A percentile compares a stretch with the other conserved stretches of the same genome.
These are phyloP conservation scores for Typhlichthys eigenmanni DNA, from an alignment of 2,797 vertebrate species.

Conservation along the genomic window DNA sequence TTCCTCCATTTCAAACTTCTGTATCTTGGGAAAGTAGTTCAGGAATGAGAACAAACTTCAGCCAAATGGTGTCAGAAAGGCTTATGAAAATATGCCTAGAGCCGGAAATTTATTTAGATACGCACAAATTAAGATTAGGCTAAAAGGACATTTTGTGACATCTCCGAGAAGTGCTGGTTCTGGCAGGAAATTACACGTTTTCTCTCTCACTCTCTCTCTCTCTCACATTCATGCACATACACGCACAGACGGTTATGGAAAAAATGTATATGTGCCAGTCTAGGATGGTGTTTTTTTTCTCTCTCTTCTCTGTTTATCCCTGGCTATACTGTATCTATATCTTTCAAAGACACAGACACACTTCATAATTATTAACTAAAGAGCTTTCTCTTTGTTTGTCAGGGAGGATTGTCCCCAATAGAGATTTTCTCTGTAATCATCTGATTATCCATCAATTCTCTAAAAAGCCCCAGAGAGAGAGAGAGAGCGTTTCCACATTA, in stretches of 20 bases:
- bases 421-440: constrained; percentile 76
- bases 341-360: constrained; percentile 1
- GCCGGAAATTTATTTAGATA: constrained; percentile 64
- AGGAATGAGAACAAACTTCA: constrained; percentile 41
- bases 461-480: constrained; percentile 58
- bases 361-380: constrained; percentile 74
- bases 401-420: constrained; percentile 67
- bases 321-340: background rate
- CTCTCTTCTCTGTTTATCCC: constrained; percentile 40
- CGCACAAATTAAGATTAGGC: constrained; percentile 58
- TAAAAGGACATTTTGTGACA: constrained; percentile 45
- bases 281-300: constrained; percentile 14
- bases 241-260: background rate
- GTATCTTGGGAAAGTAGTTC: constrained; percentile 42
- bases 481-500: background rate
- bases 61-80: constrained; percentile 55
- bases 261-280: constrained; percentile 23
- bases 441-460: constrained; percentile 76
- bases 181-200: constrained; percentile 27
- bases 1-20: constrained; percentile 42
- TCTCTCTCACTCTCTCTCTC: background rate
- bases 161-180: constrained; percentile 39
- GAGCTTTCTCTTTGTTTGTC: constrained; percentile 76
- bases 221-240: constrained; percentile 7
- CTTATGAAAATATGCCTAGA: constrained; percentile 61